Percentiles rank a stretch among this genome's conserved stretches.
Conservation (phyloP, 2,113 vertebrate species). For the Actinemys pallida region DNA sequence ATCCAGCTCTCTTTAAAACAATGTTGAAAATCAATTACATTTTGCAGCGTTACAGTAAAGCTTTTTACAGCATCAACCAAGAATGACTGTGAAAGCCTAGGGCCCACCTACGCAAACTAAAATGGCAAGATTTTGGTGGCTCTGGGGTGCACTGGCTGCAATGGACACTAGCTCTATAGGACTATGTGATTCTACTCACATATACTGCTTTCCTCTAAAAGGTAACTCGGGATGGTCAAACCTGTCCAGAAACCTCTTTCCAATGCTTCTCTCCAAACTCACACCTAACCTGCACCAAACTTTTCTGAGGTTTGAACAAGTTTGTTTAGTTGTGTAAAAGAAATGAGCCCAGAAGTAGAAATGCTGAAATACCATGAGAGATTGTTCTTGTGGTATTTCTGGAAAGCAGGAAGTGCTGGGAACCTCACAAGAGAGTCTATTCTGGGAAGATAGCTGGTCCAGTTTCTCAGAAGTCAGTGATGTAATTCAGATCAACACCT, state of each 20-base stretch:
- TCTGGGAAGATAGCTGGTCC: not conserved
- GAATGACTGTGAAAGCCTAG: not conserved
- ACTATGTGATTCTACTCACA: not conserved
- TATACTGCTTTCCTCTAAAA: not conserved
- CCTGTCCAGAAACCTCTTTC: not conserved
- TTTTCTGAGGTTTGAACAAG: not conserved
- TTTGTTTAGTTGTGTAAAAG: not conserved
- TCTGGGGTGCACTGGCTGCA: not conserved
- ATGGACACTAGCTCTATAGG: not conserved
- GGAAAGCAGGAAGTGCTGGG: not conserved
- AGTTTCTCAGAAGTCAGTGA: not conserved
- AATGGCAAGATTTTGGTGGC: not conserved
- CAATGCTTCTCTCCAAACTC: not conserved
- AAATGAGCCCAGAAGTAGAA: not conserved
- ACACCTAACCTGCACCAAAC: not conserved
- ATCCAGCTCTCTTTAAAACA: slow-evolving; percentile 79
- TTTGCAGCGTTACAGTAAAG: slow-evolving; percentile 7
- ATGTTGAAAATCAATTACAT: slow-evolving; percentile 40
- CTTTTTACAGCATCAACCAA: not conserved
- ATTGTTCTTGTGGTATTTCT: not conserved
- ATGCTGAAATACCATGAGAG: not conserved
- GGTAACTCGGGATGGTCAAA: not conserved
- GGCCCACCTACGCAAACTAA: not conserved
- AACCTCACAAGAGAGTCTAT: not conserved
- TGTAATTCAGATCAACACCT: not conserved